Percentiles rank a stretch among this genome's conserved stretches.
Evolutionary conservation across 2,113 vertebrate species (phyloP).

Genomic region (Tetrax tetrax): DNA sequence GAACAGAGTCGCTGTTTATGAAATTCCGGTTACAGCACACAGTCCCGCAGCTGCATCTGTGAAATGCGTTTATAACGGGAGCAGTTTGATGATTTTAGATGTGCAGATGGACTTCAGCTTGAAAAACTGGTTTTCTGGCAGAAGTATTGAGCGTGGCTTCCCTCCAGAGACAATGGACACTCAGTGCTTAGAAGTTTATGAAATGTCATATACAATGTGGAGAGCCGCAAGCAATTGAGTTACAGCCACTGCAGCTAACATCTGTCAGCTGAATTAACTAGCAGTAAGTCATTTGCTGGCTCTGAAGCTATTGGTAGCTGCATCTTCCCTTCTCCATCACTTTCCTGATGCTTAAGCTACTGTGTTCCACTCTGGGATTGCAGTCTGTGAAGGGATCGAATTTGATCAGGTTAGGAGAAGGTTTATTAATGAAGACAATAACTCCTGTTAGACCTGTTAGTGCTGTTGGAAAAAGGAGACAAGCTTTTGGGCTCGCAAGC

Average conservation of each 20-base stretch:
- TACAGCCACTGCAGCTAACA: not conserved
- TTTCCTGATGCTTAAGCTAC: not conserved
- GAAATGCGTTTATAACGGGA: not conserved
- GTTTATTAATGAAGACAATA: not conserved
- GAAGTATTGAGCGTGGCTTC: slow-evolving; percentile 4
- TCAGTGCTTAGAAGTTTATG: slow-evolving; percentile 28
- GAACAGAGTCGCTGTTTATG: not conserved
- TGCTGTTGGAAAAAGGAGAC: not conserved
- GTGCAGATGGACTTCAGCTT: slow-evolving; percentile 35
- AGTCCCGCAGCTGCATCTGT: not conserved
- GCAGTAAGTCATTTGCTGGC: not conserved
- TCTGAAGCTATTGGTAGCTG: not conserved
- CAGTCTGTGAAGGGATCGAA: not conserved
- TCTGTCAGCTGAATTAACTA: not conserved
- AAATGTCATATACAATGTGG: not conserved
- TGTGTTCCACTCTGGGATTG: not conserved
- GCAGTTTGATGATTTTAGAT: not conserved
- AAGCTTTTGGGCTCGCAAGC: not conserved
- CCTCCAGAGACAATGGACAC: slow-evolving; percentile 12
- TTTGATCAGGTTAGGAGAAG: not conserved
- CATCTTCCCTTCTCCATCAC: not conserved
- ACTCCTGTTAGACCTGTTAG: not conserved
- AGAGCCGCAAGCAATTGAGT: not conserved
- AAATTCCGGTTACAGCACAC: not conserved
- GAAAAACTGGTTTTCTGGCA: slow-evolving; percentile 17